These are phyloP conservation scores for Melinaea marsaeus DNA, from an alignment of 2,888 invertebrate genomes.

Conservation along the genomic window DNA sequence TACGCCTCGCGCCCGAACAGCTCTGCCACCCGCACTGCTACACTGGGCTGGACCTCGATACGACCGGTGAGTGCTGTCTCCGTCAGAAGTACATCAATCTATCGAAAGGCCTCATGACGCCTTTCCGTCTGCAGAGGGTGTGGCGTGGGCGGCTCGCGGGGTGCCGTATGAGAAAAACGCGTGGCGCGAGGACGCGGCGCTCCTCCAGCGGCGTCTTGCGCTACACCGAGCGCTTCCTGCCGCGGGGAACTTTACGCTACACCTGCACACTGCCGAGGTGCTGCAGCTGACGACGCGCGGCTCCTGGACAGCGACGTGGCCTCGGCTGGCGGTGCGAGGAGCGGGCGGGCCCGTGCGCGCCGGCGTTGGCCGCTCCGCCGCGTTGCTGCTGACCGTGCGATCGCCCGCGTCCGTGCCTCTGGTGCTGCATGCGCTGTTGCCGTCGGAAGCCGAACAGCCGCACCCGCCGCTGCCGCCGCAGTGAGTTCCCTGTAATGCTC, in stretches of 20 bases:
- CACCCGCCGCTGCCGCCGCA: slow-evolving; percentile 23
- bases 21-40: slow-evolving; percentile 87
- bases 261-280: slow-evolving; percentile 85
- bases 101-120: too few relatives aligned
- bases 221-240: slow-evolving; percentile 76
- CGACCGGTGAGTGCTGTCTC: slow-evolving; percentile 71
- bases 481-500: slow-evolving; percentile 24
- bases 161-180: slow-evolving; percentile 21
- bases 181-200: slow-evolving; percentile 30
- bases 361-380: slow-evolving; percentile 31
- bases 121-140: slow-evolving; percentile 38
- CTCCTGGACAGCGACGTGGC: slow-evolving; percentile 34
- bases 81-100: too few relatives aligned
- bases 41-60: slow-evolving; percentile 82
- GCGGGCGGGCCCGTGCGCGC: slow-evolving; percentile 34
- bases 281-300: slow-evolving; percentile 39
- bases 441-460: slow-evolving; percentile 77
- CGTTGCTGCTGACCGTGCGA: slow-evolving; percentile 59
- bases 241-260: slow-evolving; percentile 81
- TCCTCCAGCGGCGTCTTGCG: slow-evolving; percentile 33
- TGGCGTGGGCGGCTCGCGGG: slow-evolving; percentile 42
- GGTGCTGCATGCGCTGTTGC: slow-evolving; percentile 79
- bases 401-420: slow-evolving; percentile 84
- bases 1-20: slow-evolving; percentile 84
- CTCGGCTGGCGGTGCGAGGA: slow-evolving; percentile 44